phyloP scores from a whole-genome alignment of 92 coral and sea anemone genomes.

The Nematostella vectensis region DNA sequence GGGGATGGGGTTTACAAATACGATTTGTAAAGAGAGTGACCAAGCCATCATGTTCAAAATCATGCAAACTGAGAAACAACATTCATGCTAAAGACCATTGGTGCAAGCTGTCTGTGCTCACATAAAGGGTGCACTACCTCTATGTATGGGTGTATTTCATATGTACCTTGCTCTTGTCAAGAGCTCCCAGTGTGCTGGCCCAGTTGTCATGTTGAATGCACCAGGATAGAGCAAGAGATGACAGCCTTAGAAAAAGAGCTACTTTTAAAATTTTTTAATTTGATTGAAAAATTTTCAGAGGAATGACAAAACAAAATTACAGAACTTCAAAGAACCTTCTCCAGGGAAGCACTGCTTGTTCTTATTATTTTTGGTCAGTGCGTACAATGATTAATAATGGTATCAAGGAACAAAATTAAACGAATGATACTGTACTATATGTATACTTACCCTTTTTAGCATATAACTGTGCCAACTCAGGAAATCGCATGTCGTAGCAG shows the following conservation, averaged over 20 bases:
- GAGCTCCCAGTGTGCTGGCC: conserved; percentile 95
- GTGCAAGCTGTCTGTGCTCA: too few relatives aligned
- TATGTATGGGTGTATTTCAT: too few relatives aligned
- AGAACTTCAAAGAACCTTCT: neutral
- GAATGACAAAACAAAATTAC: neutral
- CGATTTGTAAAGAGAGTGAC: too few relatives aligned
- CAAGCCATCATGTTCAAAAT: too few relatives aligned
- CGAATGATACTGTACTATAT: too few relatives aligned
- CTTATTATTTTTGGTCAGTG: too few relatives aligned
- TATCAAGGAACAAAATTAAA: too few relatives aligned
- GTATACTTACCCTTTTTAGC: conserved; percentile 56
- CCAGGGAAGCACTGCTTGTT: neutral
- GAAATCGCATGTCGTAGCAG: conserved; percentile 88
- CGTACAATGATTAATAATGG: too few relatives aligned
- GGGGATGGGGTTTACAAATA: too few relatives aligned
- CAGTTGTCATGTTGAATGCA: conserved; percentile 97
- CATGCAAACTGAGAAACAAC: too few relatives aligned
- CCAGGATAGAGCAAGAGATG: conserved; percentile 88
- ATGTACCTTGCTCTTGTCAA: conserved; percentile 77
- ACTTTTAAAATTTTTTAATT: neutral
- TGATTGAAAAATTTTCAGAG: neutral
- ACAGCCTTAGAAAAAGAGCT: conserved; percentile 46
- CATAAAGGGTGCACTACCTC: too few relatives aligned
- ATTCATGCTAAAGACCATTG: too few relatives aligned
- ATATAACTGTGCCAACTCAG: conserved; percentile 86